Evolutionary conservation across 2,888 invertebrate genomes (phyloP), one percentile per base, ranked within the genome.

Genomic region (Oeneis ivallda): DNA sequence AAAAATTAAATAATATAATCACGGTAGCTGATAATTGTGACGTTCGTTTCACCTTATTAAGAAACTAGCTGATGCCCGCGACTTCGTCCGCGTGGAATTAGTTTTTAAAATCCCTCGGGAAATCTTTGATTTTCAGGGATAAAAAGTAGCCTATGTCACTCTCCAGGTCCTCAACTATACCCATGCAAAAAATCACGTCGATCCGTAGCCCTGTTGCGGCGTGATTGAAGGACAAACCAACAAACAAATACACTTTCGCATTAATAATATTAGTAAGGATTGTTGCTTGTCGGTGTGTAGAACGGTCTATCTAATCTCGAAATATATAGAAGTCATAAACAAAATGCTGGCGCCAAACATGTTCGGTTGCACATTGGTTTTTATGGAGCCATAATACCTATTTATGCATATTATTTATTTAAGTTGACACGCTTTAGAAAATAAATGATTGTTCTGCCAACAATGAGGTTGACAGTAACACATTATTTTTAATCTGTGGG

Each of bases 271-370:
- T 10, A 17, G 19, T 37, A 37, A 11, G 19, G 39, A 60, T 9
- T 26, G 50, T 60, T 41, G 64, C 58, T 41, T 11, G 9, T 49
- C 62, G 67, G 69, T 73, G 70, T 72, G 68, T 59, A 63, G 43
- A 41, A 7, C 17, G 59, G 64, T 58, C 50, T 52, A 69, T 65
- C 69, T 74, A 76, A 74, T 76, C 75, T 72, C 74, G 72, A 79
- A 78, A 77, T 70, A 67, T 75, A 74, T 75, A 72, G 70, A 72
- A 70, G 74, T 76, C 74, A 74, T 76, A 78, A 80, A 78, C 78
- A 79, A 75, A 71, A 67, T 67, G 68, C 65, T 66, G 73, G 76
- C 75, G 76, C 74, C 74, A 70, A 71, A 70, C 71, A 73, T 69
- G 70, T 76, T 76, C 73, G 74, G 73, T 50, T 59, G 50, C 50